Evolutionary conservation across 2,113 vertebrate species (phyloP).

Genomic region (Prolemur simus): DNA sequence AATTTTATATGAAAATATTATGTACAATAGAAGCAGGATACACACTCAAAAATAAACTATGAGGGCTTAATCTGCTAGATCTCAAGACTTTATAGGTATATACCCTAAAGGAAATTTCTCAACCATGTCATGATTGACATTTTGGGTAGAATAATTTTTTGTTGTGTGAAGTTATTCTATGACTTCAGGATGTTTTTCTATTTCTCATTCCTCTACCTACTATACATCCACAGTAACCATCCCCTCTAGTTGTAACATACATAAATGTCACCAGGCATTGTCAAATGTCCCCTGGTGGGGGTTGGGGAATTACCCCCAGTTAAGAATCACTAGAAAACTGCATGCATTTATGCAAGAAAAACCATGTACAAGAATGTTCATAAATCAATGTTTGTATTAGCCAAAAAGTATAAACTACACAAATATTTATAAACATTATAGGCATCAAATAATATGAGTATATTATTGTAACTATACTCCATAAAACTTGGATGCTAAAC

Average conservation of each 20-base stretch:
- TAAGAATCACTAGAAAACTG: neutral
- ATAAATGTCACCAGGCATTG: neutral
- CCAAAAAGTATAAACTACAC: neutral
- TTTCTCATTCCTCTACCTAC: neutral
- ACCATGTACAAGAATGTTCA: neutral
- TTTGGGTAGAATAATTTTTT: neutral
- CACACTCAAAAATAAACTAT: neutral
- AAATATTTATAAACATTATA: neutral
- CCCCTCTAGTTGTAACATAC: neutral
- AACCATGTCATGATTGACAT: neutral
- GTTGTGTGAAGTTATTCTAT: neutral
- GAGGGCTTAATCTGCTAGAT: neutral
- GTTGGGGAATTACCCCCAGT: rapidly evolving
- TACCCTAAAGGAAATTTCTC: neutral
- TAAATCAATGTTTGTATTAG: neutral
- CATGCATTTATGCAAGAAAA: neutral
- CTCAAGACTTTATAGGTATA: neutral
- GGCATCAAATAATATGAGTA: neutral
- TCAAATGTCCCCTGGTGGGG: neutral
- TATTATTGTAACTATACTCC: neutral
- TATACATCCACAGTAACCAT: neutral
- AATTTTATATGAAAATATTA: neutral
- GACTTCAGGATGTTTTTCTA: neutral
- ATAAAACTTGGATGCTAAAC: neutral
- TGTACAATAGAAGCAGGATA: neutral